Evolutionary conservation across 2,888 invertebrate genomes (phyloP).

Genomic region (Pammene aurita): DNA sequence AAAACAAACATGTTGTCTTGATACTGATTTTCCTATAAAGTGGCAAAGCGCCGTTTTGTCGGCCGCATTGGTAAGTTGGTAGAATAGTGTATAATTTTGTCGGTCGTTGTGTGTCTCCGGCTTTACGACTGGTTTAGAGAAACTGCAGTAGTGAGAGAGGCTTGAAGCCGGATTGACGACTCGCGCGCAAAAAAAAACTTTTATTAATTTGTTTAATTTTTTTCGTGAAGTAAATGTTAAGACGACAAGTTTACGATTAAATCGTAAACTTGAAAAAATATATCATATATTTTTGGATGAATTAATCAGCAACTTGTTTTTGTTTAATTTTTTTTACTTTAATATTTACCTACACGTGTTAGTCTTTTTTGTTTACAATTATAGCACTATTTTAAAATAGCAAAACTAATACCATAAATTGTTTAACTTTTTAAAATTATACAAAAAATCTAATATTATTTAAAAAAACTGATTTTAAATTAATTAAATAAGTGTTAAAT

Average conservation of each 20-base stretch:
- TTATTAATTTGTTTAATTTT: not conserved
- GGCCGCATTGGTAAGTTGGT: constrained; percentile 10
- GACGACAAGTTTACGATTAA: too few species aligned
- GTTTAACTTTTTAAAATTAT: too few species aligned
- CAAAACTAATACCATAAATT: too few species aligned
- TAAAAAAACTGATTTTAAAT: not conserved
- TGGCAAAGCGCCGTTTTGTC: not conserved
- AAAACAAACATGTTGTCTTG: not conserved
- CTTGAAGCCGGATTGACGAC: constrained; percentile 51
- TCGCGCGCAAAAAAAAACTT: constrained; percentile 36
- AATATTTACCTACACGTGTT: too few species aligned
- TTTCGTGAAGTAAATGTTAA: too few species aligned
- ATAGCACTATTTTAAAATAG: too few species aligned
- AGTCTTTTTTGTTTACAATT: too few species aligned
- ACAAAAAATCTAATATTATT: too few species aligned
- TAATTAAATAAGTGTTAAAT: constrained; percentile 39
- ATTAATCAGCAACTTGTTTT: too few species aligned
- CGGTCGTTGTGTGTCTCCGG: constrained; percentile 44
- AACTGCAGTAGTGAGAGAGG: constrained; percentile 63
- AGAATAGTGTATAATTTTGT: constrained; percentile 31
- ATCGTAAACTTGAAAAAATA: too few species aligned
- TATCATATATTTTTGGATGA: too few species aligned
- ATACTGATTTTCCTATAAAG: constrained; percentile 3
- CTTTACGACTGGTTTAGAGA: constrained; percentile 70
- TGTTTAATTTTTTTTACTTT: too few species aligned